These are phyloP conservation scores for Chloebia gouldiae DNA, from an alignment of 2,113 vertebrate genomes.

Conservation along the genomic window DNA sequence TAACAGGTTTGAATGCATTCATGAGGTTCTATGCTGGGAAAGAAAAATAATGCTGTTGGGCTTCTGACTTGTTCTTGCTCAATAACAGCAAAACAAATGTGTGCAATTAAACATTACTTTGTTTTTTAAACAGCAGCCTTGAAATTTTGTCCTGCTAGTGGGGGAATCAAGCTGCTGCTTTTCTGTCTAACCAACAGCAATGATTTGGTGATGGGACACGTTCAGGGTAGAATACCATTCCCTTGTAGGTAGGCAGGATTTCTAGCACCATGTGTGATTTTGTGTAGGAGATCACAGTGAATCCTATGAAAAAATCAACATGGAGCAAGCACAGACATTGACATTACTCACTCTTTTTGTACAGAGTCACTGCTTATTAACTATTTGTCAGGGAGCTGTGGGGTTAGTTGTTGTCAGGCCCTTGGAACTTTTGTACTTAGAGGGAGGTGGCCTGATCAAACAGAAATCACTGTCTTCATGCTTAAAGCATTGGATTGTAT, in stretches of 20 bases:
- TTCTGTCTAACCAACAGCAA: background rate
- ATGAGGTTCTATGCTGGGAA: background rate
- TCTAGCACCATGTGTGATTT: background rate
- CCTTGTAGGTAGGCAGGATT: background rate
- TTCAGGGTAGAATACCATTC: background rate
- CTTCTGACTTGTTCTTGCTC: slow-evolving; percentile 25
- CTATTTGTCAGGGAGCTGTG: background rate
- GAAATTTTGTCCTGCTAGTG: background rate
- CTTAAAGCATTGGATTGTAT: background rate
- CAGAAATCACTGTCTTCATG: background rate
- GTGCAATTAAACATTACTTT: slow-evolving; percentile 47
- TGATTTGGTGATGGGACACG: background rate
- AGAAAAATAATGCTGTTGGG: slow-evolving; percentile 13
- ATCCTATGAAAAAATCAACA: background rate
- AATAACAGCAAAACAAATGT: slow-evolving; percentile 41
- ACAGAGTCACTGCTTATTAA: background rate
- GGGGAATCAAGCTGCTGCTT: background rate
- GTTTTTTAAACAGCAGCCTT: slow-evolving; percentile 37
- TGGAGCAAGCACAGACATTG: background rate
- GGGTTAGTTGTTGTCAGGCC: background rate
- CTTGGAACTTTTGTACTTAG: background rate
- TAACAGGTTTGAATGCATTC: slow-evolving; percentile 35
- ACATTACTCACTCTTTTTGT: background rate
- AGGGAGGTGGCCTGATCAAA: background rate
- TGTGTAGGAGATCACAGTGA: background rate